These are phyloP conservation scores for Stigmatopora argus DNA, from an alignment of 2,113 vertebrate species.

Conservation along the genomic window DNA sequence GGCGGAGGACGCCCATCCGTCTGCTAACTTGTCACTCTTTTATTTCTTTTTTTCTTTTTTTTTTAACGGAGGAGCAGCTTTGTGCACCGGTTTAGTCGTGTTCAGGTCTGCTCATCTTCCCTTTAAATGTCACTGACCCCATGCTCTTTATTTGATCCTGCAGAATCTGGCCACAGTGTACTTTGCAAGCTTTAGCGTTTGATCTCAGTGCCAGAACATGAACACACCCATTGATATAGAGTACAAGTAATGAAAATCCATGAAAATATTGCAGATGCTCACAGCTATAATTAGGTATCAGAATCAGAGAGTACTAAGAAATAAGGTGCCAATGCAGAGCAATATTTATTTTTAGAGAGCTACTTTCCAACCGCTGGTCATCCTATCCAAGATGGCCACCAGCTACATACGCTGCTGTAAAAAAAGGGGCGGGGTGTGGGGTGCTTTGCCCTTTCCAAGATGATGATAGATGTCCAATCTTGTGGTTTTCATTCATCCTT, in stretches of 20 bases:
- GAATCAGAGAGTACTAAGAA: no score
- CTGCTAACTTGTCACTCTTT: conserved; percentile 21
- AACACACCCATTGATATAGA: conserved; percentile 5
- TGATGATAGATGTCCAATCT: no score
- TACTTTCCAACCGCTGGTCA: no score
- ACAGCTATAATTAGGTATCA: neutral
- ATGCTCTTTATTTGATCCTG: conserved; percentile 31
- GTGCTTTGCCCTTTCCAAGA: no score
- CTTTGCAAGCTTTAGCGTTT: conserved; percentile 19
- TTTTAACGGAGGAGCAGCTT: conserved; percentile 24
- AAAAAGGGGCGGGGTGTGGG: no score
- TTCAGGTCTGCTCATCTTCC: conserved; percentile 8
- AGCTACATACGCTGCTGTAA: no score
- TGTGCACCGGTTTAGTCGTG: conserved; percentile 20
- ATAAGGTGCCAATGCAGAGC: no score
- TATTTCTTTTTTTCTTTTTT: conserved; percentile 8
- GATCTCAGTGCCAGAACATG: conserved; percentile 27
- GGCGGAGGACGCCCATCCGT: conserved; percentile 27
- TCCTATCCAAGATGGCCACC: no score
- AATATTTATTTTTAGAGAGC: no score
- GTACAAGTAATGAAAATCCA: conserved; percentile 11
- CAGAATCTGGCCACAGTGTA: conserved; percentile 1
- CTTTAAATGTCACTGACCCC: conserved; percentile 29
- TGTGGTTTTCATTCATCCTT: no score
- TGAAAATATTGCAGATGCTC: neutral